These are phyloP conservation scores for Solen grandis DNA, from an alignment of 1,140 invertebrate species.

Conservation along the genomic window DNA sequence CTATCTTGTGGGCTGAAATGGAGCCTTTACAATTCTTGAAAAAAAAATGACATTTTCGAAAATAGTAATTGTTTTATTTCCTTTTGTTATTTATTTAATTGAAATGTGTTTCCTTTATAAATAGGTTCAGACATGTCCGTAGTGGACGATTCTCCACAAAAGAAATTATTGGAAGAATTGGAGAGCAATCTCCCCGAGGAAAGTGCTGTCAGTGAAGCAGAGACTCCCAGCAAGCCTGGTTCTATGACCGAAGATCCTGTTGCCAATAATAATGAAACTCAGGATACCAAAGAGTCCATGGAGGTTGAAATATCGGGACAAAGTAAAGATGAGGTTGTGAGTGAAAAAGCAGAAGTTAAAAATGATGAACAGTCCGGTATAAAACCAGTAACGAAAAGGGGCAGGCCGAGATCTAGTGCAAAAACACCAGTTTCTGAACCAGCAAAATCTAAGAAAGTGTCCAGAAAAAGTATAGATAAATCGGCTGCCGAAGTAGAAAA, in stretches of 20 bases:
- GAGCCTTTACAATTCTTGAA: too few relatives aligned
- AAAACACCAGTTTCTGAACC: not conserved
- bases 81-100: too few relatives aligned
- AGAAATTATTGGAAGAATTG: constrained; percentile 24
- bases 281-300: not conserved
- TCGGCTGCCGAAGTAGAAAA: not conserved
- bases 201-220: too few relatives aligned
- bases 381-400: not conserved
- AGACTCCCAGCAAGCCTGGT: too few relatives aligned
- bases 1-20: too few relatives aligned
- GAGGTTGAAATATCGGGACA: not conserved
- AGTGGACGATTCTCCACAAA: constrained; percentile 34
- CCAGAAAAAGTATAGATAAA: not conserved
- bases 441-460: not conserved
- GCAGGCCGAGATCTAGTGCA: too few relatives aligned
- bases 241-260: too few relatives aligned
- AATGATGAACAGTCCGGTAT: not conserved
- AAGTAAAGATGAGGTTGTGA: not conserved
- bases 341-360: not conserved
- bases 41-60: too few relatives aligned
- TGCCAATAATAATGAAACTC: too few relatives aligned
- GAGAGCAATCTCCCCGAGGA: not conserved
- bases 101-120: too few relatives aligned
- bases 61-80: too few relatives aligned
- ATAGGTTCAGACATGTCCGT: constrained; percentile 48